A percentile compares a stretch with the other conserved stretches of the same genome.
Conservation (phyloP, 2,113 vertebrate genomes). For the Melozone crissalis region DNA sequence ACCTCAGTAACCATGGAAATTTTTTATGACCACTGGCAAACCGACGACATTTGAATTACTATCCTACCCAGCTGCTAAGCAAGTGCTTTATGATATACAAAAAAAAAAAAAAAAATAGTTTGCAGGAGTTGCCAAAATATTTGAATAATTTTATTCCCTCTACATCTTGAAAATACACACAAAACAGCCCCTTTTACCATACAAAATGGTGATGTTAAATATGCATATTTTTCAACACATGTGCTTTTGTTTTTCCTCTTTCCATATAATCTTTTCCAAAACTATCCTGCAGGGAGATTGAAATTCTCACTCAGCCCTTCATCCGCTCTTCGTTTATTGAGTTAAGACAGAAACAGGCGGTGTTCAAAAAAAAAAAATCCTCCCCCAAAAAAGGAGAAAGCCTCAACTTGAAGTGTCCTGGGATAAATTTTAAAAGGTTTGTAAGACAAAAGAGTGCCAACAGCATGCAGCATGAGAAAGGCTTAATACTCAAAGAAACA, state of each 20-base stretch:
- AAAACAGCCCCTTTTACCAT: not conserved
- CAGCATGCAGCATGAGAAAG: conserved; percentile 32
- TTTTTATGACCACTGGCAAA: not conserved
- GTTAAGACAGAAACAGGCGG: not conserved
- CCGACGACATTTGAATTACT: not conserved
- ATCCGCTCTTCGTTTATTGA: not conserved
- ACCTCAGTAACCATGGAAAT: not conserved
- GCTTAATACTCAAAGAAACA: conserved; percentile 38
- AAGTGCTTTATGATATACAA: not conserved
- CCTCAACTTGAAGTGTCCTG: not conserved
- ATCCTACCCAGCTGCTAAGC: not conserved
- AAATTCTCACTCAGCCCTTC: conserved; percentile 5
- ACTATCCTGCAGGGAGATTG: not conserved
- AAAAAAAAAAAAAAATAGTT: not conserved
- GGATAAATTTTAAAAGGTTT: conserved; percentile 33
- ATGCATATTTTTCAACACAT: not conserved
- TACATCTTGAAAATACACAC: not conserved
- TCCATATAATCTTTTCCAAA: not conserved
- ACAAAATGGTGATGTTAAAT: not conserved
- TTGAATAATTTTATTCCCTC: not conserved
- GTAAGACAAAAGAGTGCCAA: conserved; percentile 44
- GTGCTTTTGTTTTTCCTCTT: conserved; percentile 26
- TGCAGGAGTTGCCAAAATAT: not conserved
- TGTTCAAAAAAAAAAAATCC: not conserved
- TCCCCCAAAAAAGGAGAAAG: not conserved